Conservation (phyloP, 1,140 invertebrate species). For the Trachymyrmex septentrionalis region DNA sequence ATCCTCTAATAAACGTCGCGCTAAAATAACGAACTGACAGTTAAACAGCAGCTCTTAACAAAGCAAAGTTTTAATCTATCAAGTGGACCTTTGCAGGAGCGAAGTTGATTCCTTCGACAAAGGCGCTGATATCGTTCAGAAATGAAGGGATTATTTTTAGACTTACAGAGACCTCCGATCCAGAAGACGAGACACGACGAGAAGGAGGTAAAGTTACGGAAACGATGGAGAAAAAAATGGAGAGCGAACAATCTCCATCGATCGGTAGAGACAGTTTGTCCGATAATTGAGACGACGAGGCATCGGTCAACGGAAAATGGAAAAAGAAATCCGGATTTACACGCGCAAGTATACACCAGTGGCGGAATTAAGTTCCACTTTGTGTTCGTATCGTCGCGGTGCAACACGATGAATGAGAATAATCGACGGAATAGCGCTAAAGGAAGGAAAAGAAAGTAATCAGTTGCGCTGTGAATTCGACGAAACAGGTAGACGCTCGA, state of each 20-base stretch:
- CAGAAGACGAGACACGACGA: background rate
- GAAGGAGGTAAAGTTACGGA: background rate
- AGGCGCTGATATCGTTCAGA: constrained; percentile 16
- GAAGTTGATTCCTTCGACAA: constrained; percentile 27
- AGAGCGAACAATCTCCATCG: background rate
- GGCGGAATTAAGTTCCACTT: constrained; percentile 43
- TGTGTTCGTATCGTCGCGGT: background rate
- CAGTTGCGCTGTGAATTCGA: background rate
- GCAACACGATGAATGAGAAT: constrained; percentile 11
- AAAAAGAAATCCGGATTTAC: background rate
- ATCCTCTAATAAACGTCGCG: constrained; percentile 61
- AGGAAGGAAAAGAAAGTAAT: constrained; percentile 29
- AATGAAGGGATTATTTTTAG: constrained; percentile 51
- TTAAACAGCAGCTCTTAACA: constrained; percentile 53
- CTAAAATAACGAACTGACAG: constrained; percentile 51
- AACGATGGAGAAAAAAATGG: background rate
- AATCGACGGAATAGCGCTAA: background rate
- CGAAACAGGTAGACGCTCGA: background rate
- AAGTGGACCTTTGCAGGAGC: constrained; percentile 37
- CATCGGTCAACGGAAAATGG: background rate
- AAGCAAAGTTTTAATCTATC: constrained; percentile 63
- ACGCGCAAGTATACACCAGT: constrained; percentile 27
- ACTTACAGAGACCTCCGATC: constrained; percentile 8
- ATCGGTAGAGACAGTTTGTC: background rate
- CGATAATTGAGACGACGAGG: constrained; percentile 49